Evolutionary conservation across 64 coral and sea anemone species (phyloP).

Genomic region (Actinia tenebrosa): DNA sequence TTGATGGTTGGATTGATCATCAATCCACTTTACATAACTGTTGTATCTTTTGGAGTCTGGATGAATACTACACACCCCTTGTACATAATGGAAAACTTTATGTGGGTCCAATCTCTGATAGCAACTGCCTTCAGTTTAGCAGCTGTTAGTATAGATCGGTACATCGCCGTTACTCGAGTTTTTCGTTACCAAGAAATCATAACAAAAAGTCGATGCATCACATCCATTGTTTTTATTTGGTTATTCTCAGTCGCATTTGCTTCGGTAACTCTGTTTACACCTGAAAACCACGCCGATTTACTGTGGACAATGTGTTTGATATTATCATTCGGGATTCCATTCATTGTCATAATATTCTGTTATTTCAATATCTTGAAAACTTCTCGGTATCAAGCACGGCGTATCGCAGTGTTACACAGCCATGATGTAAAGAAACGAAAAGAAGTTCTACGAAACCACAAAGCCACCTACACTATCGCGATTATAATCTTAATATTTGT

Average conservation of each 20-base stretch:
- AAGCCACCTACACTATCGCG: constrained; percentile 19
- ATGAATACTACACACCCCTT: neutral
- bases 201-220: constrained; percentile 3
- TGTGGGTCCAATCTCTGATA: constrained; percentile 22
- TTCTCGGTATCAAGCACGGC: constrained; percentile 7
- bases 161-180: constrained; percentile 20
- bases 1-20: constrained; percentile 24
- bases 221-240: constrained; percentile 8
- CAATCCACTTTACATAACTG: constrained; percentile 11
- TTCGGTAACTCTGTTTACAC: neutral
- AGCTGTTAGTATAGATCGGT: constrained; percentile 26
- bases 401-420: neutral
- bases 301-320: constrained; percentile 11
- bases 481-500: constrained; percentile 21
- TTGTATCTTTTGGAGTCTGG: constrained; percentile 5
- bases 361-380: constrained; percentile 25
- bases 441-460: neutral
- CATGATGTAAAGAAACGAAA: neutral
- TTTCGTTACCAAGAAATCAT: constrained; percentile 28
- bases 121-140: constrained; percentile 24
- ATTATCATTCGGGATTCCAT: neutral
- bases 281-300: neutral
- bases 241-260: constrained; percentile 3
- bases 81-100: constrained; percentile 17
- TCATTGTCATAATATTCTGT: constrained; percentile 11